phyloP scores from a whole-genome alignment of 2,113 vertebrate genomes.

The Eulemur rufifrons region DNA sequence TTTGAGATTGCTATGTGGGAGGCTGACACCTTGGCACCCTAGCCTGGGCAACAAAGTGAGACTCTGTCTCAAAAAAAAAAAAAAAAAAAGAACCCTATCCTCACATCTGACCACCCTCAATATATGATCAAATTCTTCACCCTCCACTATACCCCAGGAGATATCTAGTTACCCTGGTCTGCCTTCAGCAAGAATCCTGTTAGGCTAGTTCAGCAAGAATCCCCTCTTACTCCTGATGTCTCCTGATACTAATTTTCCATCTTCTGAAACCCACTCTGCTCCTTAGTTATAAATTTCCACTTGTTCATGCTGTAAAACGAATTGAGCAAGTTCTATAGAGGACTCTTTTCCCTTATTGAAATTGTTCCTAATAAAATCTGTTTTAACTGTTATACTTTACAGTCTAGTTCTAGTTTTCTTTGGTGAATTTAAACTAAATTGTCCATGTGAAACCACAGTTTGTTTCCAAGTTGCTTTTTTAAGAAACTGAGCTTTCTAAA shows the following conservation, averaged over 20 bases:
- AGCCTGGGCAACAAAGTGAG: no score
- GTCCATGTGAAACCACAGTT: neutral
- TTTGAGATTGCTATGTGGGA: no score
- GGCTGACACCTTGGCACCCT: no score
- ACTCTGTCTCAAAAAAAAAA: no score
- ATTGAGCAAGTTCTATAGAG: neutral
- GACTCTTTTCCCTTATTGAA: neutral
- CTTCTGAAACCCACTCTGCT: neutral
- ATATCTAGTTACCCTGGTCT: neutral
- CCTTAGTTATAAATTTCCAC: neutral
- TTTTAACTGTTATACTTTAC: neutral
- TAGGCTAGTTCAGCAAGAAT: neutral
- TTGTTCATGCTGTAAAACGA: neutral
- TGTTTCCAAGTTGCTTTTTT: neutral
- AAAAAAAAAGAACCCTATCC: neutral
- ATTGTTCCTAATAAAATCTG: neutral
- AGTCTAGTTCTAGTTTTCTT: neutral
- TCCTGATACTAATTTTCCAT: neutral
- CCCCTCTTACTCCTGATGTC: no score
- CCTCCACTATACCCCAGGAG: fast-evolving
- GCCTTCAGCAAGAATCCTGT: neutral
- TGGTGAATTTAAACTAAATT: neutral
- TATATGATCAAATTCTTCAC: neutral
- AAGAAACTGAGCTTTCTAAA: neutral
- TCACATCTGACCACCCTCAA: no score